Percentiles rank a stretch among this genome's conserved stretches.
phyloP scores from a whole-genome alignment of 2,113 vertebrate genomes.

The Myiozetetes cayanensis region DNA sequence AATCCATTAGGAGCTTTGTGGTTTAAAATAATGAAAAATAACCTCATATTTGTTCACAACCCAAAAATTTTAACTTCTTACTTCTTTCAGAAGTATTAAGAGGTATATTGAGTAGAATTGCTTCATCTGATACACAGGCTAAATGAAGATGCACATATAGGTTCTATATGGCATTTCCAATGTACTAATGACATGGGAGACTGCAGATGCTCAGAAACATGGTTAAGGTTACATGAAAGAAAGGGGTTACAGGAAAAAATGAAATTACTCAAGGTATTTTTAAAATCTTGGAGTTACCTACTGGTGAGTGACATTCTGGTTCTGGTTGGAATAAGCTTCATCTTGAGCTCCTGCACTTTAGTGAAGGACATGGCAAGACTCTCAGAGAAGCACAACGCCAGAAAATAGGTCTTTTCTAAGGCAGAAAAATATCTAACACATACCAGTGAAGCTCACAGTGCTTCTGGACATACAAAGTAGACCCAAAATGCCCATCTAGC shows the following conservation, averaged over 20 bases:
- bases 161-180: neutral
- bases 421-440: neutral
- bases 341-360: neutral
- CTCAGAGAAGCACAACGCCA: neutral
- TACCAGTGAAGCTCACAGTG: neutral
- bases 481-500: neutral
- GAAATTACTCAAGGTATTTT: neutral
- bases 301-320: neutral
- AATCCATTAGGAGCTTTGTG: neutral
- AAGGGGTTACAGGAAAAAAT: neutral
- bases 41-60: neutral
- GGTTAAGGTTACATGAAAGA: neutral
- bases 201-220: neutral
- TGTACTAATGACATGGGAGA: neutral
- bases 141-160: neutral
- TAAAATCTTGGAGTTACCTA: neutral
- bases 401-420: neutral
- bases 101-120: neutral
- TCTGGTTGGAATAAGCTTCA: neutral
- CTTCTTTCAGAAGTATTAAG: neutral
- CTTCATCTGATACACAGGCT: neutral
- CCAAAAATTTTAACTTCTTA: neutral
- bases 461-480: neutral
- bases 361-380: neutral
- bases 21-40: neutral